phyloP scores from a whole-genome alignment of 2,113 vertebrate genomes.

The Copsychus sechellarum region DNA sequence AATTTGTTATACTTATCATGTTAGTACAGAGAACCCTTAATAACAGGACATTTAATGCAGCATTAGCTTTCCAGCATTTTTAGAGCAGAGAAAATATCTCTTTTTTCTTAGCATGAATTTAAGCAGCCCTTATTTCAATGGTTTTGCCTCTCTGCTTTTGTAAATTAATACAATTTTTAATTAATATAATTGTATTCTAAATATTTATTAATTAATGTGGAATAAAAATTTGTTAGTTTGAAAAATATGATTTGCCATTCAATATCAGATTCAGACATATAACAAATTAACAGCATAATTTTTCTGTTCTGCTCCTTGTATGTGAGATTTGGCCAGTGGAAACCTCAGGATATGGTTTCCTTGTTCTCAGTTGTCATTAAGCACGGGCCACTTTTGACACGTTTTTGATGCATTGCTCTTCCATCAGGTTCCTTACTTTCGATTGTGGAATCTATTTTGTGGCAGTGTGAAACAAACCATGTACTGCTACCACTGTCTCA shows the following conservation, averaged over 20 bases:
- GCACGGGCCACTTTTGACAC: conserved; percentile 44
- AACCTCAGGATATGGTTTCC: conserved; percentile 14
- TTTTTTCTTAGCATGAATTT: conserved; percentile 5
- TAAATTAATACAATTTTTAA: not conserved
- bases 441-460: conserved; percentile 71
- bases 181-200: conserved; percentile 44
- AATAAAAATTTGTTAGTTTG: conserved; percentile 55
- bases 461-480: conserved; percentile 66
- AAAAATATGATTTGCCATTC: conserved; percentile 39
- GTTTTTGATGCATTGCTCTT: conserved; percentile 68
- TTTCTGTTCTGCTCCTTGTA: not conserved
- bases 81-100: not conserved
- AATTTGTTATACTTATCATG: conserved; percentile 53
- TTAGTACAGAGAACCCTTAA: conserved; percentile 29
- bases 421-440: conserved; percentile 65
- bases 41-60: conserved; percentile 34
- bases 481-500: conserved; percentile 56
- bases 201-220: conserved; percentile 59
- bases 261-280: conserved; percentile 14
- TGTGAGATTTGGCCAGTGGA: not conserved
- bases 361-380: conserved; percentile 50
- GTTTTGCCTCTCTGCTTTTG: conserved; percentile 27
- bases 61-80: conserved; percentile 35
- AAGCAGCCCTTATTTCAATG: conserved; percentile 33
- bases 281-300: conserved; percentile 42